Evolutionary conservation across 1,140 invertebrate species (phyloP).

Genomic region (Euglossa dilemma): DNA sequence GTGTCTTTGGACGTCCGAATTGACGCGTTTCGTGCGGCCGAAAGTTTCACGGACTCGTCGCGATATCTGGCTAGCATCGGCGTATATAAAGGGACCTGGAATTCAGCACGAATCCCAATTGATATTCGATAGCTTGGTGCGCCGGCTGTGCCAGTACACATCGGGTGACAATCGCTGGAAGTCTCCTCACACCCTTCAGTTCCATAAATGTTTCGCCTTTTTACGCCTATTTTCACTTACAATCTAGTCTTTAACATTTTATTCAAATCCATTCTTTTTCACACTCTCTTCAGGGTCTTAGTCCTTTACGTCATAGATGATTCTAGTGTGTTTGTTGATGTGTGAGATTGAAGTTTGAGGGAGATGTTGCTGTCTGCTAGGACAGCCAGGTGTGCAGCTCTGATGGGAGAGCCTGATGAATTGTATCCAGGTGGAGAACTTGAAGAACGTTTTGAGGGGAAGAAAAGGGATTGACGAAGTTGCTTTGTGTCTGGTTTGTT

Average conservation of each 20-base stretch:
- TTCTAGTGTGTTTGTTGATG: not conserved
- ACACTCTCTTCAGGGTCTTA: not conserved
- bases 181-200: not conserved
- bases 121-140: conserved; percentile 51
- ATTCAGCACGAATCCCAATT: conserved; percentile 60
- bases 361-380: conserved; percentile 75
- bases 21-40: conserved; percentile 77
- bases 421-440: conserved; percentile 74
- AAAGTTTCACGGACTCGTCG: conserved; percentile 40
- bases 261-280: not conserved
- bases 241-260: not conserved
- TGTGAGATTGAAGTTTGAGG: not conserved
- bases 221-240: too few relatives aligned
- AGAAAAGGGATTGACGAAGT: not conserved
- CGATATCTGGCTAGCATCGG: conserved; percentile 47
- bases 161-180: conserved; percentile 39
- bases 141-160: conserved; percentile 20
- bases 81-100: conserved; percentile 72
- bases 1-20: conserved; percentile 69
- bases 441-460: not conserved
- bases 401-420: conserved; percentile 78
- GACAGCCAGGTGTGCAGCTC: conserved; percentile 75
- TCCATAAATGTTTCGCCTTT: not conserved
- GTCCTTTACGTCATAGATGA: not conserved
- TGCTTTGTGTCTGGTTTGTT: conserved; percentile 53